phyloP scores from a whole-genome alignment of 2,797 vertebrate species.

The Saxicola maurus region DNA sequence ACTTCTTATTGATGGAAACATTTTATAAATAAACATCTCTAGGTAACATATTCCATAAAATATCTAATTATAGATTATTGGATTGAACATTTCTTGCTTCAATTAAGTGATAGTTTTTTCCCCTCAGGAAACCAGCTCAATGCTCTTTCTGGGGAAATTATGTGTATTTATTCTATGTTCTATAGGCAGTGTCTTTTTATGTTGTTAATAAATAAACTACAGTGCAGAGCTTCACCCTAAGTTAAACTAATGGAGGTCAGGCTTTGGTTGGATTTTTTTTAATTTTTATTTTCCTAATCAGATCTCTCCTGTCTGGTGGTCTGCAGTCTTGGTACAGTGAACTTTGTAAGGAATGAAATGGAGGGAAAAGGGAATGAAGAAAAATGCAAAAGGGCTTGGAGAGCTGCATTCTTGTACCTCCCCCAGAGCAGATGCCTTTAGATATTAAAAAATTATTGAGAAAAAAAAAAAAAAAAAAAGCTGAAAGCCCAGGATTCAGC shows the following conservation, averaged over 20 bases:
- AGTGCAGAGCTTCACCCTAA: constrained; percentile 20
- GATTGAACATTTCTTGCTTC: constrained; percentile 62
- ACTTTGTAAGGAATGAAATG: not conserved
- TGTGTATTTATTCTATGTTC: constrained; percentile 54
- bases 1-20: constrained; percentile 46
- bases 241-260: constrained; percentile 35
- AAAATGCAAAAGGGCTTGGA: not conserved
- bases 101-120: constrained; percentile 45
- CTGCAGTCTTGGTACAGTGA: not conserved
- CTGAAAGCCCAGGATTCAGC: not conserved
- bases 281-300: not conserved
- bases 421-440: not conserved
- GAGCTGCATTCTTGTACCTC: not conserved
- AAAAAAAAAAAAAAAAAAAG: not conserved
- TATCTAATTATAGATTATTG: constrained; percentile 66
- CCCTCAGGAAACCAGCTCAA: constrained; percentile 36
- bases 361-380: not conserved
- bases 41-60: constrained; percentile 58
- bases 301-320: not conserved
- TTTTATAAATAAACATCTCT: constrained; percentile 63
- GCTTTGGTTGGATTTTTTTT: not conserved
- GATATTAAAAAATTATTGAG: not conserved
- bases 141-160: constrained; percentile 44
- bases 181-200: constrained; percentile 43
- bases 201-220: constrained; percentile 60